Conservation (phyloP, 2,888 invertebrate genomes). For the Xanthia togata region DNA sequence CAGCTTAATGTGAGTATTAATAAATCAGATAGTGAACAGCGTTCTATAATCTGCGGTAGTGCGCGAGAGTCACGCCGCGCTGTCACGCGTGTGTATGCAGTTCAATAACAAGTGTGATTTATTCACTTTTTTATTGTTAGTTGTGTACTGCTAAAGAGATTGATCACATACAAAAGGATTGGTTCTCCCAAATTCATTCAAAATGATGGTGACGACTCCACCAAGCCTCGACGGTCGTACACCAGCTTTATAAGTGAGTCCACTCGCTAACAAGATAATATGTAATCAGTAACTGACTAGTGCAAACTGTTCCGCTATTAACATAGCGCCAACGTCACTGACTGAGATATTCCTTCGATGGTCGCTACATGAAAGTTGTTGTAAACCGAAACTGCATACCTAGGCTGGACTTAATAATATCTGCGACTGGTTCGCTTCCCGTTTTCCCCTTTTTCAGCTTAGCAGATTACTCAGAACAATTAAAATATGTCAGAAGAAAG, state of each 20-base stretch:
- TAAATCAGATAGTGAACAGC: conserved; percentile 11
- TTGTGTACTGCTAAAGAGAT: neutral
- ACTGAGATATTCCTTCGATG: conserved; percentile 24
- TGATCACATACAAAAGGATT: neutral
- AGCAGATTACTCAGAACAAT: neutral
- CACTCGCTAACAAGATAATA: conserved; percentile 18
- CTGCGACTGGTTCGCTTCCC: neutral
- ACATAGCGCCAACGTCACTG: conserved; percentile 6
- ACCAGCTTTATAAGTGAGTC: neutral
- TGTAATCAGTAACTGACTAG: conserved; percentile 2
- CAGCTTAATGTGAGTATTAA: conserved; percentile 9
- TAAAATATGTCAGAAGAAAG: neutral
- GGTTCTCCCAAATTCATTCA: neutral
- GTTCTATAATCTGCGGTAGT: conserved; percentile 24
- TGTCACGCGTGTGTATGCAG: conserved; percentile 20
- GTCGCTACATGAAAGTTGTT: conserved; percentile 33
- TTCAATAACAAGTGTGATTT: conserved; percentile 1
- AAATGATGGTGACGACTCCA: neutral
- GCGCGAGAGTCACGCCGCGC: conserved; percentile 33
- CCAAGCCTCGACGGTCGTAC: neutral
- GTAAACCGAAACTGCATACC: neutral
- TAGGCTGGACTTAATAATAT: neutral
- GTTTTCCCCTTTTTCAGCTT: neutral
- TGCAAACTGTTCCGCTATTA: conserved; percentile 14
- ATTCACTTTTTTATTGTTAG: conserved; percentile 1